Evolutionary conservation across 2,113 vertebrate genomes (phyloP).

Genomic region (Micromys minutus): DNA sequence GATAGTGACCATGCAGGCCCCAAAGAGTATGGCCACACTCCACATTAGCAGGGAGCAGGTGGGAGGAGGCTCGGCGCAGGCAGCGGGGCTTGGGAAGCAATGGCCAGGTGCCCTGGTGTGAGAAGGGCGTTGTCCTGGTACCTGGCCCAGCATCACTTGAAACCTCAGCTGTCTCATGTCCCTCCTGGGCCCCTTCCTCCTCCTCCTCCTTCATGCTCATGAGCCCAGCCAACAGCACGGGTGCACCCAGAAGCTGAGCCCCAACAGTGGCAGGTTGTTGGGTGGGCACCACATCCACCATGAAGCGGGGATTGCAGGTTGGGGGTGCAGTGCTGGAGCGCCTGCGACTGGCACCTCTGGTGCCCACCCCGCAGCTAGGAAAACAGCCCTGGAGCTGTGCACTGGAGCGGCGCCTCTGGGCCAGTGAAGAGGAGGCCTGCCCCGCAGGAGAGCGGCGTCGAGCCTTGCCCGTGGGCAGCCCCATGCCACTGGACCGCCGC

Average conservation of each 20-base stretch:
- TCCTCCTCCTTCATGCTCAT: slow-evolving; percentile 84
- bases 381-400: slow-evolving; percentile 74
- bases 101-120: slow-evolving; percentile 36
- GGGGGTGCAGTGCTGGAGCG: slow-evolving; percentile 92
- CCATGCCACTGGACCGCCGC: slow-evolving; percentile 67
- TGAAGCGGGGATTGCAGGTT: slow-evolving; percentile 89
- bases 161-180: background rate
- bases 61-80: slow-evolving; percentile 87
- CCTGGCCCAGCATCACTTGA: background rate
- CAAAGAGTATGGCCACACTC: slow-evolving; percentile 49
- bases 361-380: slow-evolving; percentile 64
- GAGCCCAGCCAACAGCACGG: slow-evolving; percentile 87
- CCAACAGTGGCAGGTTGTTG: slow-evolving; percentile 73
- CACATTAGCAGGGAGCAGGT: slow-evolving; percentile 83
- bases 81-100: slow-evolving; percentile 85
- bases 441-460: slow-evolving; percentile 90
- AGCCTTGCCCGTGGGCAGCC: slow-evolving; percentile 90
- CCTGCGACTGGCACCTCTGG: slow-evolving; percentile 75
- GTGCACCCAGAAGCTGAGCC: slow-evolving; percentile 85
- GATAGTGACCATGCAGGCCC: slow-evolving; percentile 87
- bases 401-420: slow-evolving; percentile 87
- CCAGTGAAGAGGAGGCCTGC: slow-evolving; percentile 86
- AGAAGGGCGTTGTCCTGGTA: background rate
- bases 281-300: slow-evolving; percentile 78
- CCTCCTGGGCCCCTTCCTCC: slow-evolving; percentile 27